Percentiles rank a stretch among this genome's conserved stretches.
These are phyloP conservation scores for Drosophila bocki DNA, from an alignment of 1,140 invertebrate genomes.

Conservation along the genomic window DNA sequence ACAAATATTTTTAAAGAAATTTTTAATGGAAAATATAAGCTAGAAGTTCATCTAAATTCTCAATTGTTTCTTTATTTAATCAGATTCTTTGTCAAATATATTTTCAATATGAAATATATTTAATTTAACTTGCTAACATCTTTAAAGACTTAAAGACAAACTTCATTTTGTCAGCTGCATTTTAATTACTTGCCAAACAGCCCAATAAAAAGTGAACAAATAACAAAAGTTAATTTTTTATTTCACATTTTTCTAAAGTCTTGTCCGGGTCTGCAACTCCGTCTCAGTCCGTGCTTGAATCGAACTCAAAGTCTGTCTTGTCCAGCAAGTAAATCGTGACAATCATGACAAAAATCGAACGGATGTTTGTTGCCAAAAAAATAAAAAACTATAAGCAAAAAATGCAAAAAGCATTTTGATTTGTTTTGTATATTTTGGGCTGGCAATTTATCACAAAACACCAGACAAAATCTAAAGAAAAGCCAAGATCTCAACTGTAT, in stretches of 20 bases:
- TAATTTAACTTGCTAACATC: not conserved
- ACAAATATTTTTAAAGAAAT: not conserved
- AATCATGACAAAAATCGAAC: slow-evolving; percentile 79
- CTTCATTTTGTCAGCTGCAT: slow-evolving; percentile 63
- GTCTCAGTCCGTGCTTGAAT: slow-evolving; percentile 12
- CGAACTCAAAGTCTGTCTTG: slow-evolving; percentile 48
- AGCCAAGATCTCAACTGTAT: slow-evolving; percentile 52
- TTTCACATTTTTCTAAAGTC: slow-evolving; percentile 17
- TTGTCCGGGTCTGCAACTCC: slow-evolving; percentile 5
- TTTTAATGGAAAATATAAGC: not conserved
- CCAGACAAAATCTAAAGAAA: slow-evolving; percentile 53
- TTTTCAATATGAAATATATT: not conserved
- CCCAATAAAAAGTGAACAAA: slow-evolving; percentile 5
- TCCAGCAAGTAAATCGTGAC: slow-evolving; percentile 74
- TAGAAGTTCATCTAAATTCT: not conserved
- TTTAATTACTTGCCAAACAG: slow-evolving; percentile 63
- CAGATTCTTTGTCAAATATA: not conserved
- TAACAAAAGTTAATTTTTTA: slow-evolving; percentile 19
- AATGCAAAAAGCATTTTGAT: slow-evolving; percentile 64
- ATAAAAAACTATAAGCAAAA: slow-evolving; percentile 48
- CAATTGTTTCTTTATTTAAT: not conserved
- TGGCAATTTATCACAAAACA: slow-evolving; percentile 74
- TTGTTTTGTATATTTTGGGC: slow-evolving; percentile 40
- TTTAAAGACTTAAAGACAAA: not conserved
- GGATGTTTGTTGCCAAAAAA: slow-evolving; percentile 65